Base-by-base conservation (phyloP, 53 echinoderm and acorn worm species). In the Luidia sarsii region DNA sequence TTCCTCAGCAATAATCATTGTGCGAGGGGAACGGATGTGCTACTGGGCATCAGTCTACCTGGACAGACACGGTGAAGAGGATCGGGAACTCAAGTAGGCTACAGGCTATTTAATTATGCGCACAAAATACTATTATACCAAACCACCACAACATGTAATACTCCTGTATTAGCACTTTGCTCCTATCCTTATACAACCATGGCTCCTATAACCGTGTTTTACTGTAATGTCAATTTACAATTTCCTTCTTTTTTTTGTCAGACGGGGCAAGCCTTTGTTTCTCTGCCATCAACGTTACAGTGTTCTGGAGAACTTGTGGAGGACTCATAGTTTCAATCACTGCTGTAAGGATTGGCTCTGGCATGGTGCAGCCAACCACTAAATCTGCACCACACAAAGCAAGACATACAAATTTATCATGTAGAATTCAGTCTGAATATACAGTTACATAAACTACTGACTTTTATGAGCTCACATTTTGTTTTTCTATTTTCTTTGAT, bases 41-140 rank as follows among this genome's bases (percentile, higher is more conserved):
- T 62, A 81, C 15, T 99, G 99, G 99, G 94, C 87, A 4, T 99
- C 99, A 8, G 82, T 99, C 9, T 99, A 99, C 41, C 83, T 99
- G 25, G 99, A 99, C 50, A 89, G 89, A 31, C 94, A 99, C 64
- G 99, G 99, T 1, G 99, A 99, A 79, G 99, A 94, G 69, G 99
- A 99, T 57, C 66, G 89, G 16, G 89, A 87, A 38, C 85, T 99
- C 70, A 94, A 83, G 99, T 99, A 83, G 80, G 43, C 48, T n/a
- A n/a, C n/a, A n/a, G n/a, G n/a, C n/a, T n/a, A n/a, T n/a, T n/a
- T n/a, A n/a, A n/a, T n/a, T n/a, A n/a, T n/a, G n/a, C n/a, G n/a
- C n/a, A n/a, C n/a, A n/a, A n/a, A n/a, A n/a, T n/a, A n/a, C n/a
- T n/a, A n/a, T n/a, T n/a, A n/a, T n/a, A n/a, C n/a, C n/a, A n/a